Evolutionary conservation across 2,113 vertebrate species (phyloP).

Genomic region (Fulmarus glacialis): DNA sequence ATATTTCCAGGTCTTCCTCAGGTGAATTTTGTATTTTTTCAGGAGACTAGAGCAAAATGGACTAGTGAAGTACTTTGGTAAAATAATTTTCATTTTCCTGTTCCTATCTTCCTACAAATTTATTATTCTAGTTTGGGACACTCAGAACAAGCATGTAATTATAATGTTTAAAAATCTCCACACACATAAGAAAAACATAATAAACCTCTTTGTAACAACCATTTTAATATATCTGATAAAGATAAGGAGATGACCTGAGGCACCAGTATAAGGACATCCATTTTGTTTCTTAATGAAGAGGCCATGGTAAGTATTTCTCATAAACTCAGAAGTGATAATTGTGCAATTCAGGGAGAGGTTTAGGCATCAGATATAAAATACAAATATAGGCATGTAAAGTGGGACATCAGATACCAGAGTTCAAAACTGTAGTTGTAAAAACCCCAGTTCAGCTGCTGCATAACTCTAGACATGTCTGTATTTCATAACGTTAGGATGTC

Average conservation of each 20-base stretch:
- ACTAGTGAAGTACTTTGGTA: not conserved
- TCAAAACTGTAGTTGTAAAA: not conserved
- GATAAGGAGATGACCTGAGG: not conserved
- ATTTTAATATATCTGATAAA: not conserved
- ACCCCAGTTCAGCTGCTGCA: rapidly evolving
- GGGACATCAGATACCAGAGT: not conserved
- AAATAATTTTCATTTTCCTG: not conserved
- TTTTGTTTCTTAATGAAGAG: not conserved
- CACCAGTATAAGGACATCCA: not conserved
- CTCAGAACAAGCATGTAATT: not conserved
- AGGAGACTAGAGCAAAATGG: not conserved
- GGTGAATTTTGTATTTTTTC: not conserved
- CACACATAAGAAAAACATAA: not conserved
- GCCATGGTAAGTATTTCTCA: not conserved
- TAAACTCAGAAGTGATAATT: not conserved
- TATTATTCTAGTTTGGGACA: not conserved
- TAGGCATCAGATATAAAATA: not conserved
- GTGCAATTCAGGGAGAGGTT: not conserved
- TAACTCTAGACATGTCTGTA: not conserved
- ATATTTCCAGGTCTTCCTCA: not conserved
- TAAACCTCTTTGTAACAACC: not conserved
- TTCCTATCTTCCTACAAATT: not conserved
- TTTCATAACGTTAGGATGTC: not conserved
- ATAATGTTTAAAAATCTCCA: not conserved
- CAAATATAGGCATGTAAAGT: not conserved